These are phyloP conservation scores for Lasioglossum calceatum DNA, from an alignment of 2,888 invertebrate genomes.

Conservation along the genomic window DNA sequence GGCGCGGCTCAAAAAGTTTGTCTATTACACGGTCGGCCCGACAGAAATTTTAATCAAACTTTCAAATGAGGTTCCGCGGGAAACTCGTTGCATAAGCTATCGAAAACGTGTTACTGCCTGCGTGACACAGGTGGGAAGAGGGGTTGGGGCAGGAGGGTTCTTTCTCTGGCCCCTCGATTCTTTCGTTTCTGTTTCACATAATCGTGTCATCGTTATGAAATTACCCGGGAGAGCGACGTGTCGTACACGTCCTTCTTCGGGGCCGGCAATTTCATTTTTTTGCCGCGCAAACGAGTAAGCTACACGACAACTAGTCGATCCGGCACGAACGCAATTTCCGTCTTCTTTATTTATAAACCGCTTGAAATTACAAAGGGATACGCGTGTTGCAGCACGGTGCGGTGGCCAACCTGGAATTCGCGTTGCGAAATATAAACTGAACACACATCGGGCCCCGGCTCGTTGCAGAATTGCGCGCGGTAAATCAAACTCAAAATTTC, in stretches of 20 bases:
- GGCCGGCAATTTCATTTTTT: background rate
- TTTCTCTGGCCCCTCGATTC: background rate
- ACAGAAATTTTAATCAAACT: constrained; percentile 74
- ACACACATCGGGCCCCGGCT: constrained; percentile 11
- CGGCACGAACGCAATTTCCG: background rate
- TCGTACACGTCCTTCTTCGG: background rate
- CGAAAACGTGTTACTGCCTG: constrained; percentile 65
- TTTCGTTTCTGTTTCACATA: background rate
- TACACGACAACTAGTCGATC: background rate
- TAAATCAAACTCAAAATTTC: constrained; percentile 59
- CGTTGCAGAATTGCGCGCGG: constrained; percentile 22
- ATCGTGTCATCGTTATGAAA: constrained; percentile 35
- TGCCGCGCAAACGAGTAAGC: too few relatives aligned
- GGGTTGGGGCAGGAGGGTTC: background rate
- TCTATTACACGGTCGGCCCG: constrained; percentile 59
- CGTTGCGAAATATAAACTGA: constrained; percentile 30
- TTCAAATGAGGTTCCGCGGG: constrained; percentile 70
- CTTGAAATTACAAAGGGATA: background rate
- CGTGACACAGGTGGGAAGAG: constrained; percentile 37
- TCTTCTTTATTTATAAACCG: background rate
- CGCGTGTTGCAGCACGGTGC: background rate
- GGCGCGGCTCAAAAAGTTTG: constrained; percentile 64
- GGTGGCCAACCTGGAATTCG: background rate
- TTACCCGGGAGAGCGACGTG: background rate
- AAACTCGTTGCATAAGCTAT: constrained; percentile 66